Percentiles rank a stretch among this genome's conserved stretches.
Evolutionary conservation across 2,113 vertebrate species (phyloP).

Genomic region (Oreochromis spilurus): DNA sequence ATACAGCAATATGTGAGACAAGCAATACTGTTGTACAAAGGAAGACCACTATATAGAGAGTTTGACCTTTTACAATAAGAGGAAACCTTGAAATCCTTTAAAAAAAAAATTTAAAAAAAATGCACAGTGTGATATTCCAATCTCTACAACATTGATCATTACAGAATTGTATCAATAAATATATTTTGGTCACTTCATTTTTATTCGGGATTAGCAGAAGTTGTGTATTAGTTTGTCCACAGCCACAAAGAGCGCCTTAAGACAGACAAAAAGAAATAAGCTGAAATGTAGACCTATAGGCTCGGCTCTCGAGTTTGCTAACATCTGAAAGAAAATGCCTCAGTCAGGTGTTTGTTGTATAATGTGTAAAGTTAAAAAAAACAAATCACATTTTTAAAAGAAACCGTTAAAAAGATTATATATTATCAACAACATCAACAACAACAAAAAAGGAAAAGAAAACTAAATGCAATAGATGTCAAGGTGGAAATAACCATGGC

Average conservation of each 20-base stretch:
- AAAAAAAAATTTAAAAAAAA: background rate
- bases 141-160: background rate
- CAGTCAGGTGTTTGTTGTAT: conserved; percentile 10
- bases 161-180: conserved; percentile 63
- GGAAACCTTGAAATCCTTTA: background rate
- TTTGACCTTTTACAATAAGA: conserved; percentile 1
- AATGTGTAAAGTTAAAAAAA: conserved; percentile 26
- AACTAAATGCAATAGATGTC: conserved; percentile 67
- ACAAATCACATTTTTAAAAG: conserved; percentile 54
- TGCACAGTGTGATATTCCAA: background rate
- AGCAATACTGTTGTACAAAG: conserved; percentile 16
- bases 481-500: conserved; percentile 70
- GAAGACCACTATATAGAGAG: background rate
- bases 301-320: background rate
- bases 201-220: conserved; percentile 56
- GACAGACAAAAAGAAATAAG: conserved; percentile 27
- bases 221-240: conserved; percentile 39
- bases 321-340: conserved; percentile 15
- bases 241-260: conserved; percentile 1
- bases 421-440: conserved; percentile 55
- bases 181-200: conserved; percentile 70
- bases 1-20: conserved; percentile 49
- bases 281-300: conserved; percentile 14
- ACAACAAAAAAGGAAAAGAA: conserved; percentile 30
- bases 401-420: conserved; percentile 68